Evolutionary conservation across 1,140 invertebrate genomes (phyloP).

Genomic region (Pteromalus puparum): DNA sequence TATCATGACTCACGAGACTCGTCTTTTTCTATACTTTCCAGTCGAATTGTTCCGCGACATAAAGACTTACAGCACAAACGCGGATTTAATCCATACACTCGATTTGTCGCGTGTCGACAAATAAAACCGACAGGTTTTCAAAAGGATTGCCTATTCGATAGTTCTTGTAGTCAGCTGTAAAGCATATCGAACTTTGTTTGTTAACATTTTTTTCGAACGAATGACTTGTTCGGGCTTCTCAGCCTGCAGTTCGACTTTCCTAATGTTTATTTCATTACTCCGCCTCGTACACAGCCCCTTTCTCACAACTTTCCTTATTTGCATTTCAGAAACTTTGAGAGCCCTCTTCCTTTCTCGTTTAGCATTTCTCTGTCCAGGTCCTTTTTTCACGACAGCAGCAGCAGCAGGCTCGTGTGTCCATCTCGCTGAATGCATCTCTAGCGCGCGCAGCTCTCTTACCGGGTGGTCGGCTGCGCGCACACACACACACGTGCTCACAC

Average conservation of each 20-base stretch:
- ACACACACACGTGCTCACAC: neutral
- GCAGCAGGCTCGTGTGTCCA: conserved; percentile 1
- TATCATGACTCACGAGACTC: no score
- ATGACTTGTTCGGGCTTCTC: conserved; percentile 5
- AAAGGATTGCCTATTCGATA: no score
- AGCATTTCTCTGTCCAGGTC: conserved; percentile 10
- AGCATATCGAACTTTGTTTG: neutral
- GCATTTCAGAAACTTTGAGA: conserved; percentile 45
- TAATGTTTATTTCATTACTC: conserved; percentile 40
- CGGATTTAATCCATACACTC: no score
- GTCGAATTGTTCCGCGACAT: no score
- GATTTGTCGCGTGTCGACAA: no score
- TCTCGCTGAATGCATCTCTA: conserved; percentile 31
- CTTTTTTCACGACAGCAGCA: neutral
- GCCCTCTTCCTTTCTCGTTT: conserved; percentile 2
- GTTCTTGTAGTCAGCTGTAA: neutral
- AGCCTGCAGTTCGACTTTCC: conserved; percentile 9
- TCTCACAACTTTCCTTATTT: conserved; percentile 44
- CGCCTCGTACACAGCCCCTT: neutral
- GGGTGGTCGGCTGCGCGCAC: conserved; percentile 33
- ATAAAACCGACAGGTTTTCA: no score
- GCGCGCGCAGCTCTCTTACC: conserved; percentile 3
- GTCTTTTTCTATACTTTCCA: no score
- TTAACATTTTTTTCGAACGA: conserved; percentile 5
- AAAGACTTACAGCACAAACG: no score